These are phyloP conservation scores for Platysternon megacephalum DNA, from an alignment of 2,113 vertebrate genomes.

Conservation along the genomic window DNA sequence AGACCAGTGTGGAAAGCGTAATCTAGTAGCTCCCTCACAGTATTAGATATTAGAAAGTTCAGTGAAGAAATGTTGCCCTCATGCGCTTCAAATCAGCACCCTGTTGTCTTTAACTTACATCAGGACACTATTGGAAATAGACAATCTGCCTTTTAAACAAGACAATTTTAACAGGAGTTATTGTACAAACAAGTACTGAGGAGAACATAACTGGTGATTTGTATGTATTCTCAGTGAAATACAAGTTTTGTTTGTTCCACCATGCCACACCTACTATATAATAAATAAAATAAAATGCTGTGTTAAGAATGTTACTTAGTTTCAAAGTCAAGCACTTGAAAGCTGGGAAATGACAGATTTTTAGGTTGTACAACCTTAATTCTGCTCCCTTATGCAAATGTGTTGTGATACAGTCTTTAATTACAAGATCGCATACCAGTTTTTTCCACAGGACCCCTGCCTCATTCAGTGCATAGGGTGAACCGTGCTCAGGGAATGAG, in stretches of 20 bases:
- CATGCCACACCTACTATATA: neutral
- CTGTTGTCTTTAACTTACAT: neutral
- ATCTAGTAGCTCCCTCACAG: neutral
- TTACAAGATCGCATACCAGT: neutral
- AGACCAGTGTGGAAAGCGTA: neutral
- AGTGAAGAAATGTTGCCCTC: neutral
- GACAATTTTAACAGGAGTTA: neutral
- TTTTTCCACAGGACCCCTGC: neutral
- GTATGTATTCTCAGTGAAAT: rapidly evolving
- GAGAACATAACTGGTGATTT: rapidly evolving
- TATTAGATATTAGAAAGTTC: neutral
- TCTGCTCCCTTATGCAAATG: neutral
- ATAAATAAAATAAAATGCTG: neutral
- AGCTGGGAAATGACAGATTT: neutral
- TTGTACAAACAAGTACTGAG: neutral
- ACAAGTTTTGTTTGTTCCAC: neutral
- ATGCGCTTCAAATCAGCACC: neutral
- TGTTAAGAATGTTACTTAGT: rapidly evolving
- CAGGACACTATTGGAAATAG: neutral
- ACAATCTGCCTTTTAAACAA: neutral
- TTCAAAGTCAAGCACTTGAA: neutral
- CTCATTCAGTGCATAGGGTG: neutral
- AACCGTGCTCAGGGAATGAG: neutral
- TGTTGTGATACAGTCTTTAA: neutral
- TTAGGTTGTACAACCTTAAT: neutral